Evolutionary conservation across 2,888 invertebrate species (phyloP), one percentile per base, ranked within the genome.

Genomic region (Eudemis profundana): DNA sequence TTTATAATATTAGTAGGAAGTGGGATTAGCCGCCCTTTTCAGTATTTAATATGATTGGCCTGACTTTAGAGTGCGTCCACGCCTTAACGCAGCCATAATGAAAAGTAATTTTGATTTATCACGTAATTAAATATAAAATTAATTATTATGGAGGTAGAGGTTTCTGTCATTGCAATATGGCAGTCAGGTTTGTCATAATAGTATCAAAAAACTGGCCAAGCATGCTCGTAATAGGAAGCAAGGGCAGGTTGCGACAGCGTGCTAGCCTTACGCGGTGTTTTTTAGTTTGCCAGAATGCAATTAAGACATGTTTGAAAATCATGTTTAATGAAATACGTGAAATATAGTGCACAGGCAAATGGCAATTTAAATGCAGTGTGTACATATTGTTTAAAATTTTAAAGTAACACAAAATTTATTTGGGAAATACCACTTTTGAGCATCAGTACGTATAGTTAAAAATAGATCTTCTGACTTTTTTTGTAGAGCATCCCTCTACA

Each of bases 151-250:
- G 36, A 7, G 46, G 44, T 38, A 15, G 67, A 64, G 69, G 66
- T 72, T 66, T 42, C 17, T 62, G 71, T 74, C 74, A 77, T 75
- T 74, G 62, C 71, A 69, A 68, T 72, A 69, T 74, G 69, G 74
- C 70, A 66, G 68, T 70, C 72, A 69, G 74, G 70, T 70, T 56
- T 70, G 72, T 53, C 69, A 73, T 75, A 76, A 74, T 72, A 71
- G 62, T 21, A 59, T 29, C 54, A 62, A 38, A 61, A 64, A 64
- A 64, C 44, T 59, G 33, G 57, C 21, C 50, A 36, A 14, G 33
- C 44, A 14, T 29, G 42, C 21, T 33, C 42, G 36, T 44, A 62
- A 63, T 56, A 51, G 54, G 54, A 4, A 17, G 57, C 64, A 64
- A 64, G 64, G 64, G 64, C 64, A 36, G 10, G 19, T 64, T 64